A percentile compares a stretch with the other conserved stretches of the same genome.
These are phyloP conservation scores for Acropora yongei DNA, from an alignment of 64 coral and sea anemone genomes.

Conservation along the genomic window DNA sequence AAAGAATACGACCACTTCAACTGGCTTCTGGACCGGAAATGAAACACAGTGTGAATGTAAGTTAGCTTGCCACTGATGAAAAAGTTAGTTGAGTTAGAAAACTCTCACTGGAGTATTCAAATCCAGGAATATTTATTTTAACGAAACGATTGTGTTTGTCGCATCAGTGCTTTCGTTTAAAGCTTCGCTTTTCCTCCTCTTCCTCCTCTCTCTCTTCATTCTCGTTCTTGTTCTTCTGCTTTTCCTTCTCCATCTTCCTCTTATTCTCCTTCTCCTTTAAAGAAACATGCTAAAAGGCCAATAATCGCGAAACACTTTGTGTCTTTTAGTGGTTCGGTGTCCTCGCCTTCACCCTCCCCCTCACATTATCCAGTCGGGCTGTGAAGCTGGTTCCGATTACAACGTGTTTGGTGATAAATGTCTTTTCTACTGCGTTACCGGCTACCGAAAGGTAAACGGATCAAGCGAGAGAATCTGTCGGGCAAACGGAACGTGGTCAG, in stretches of 20 bases:
- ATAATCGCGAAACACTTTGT: neutral
- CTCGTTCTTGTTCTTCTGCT: too few species aligned
- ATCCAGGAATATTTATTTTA: too few species aligned
- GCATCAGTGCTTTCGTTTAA: too few species aligned
- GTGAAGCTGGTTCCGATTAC: neutral
- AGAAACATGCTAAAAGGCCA: neutral
- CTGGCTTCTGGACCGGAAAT: constrained; percentile 73
- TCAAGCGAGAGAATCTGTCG: constrained; percentile 49
- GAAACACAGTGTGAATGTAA: constrained; percentile 70
- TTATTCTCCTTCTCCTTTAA: neutral
- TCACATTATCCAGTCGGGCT: constrained; percentile 44
- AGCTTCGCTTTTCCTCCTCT: too few species aligned
- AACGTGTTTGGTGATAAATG: constrained; percentile 64
- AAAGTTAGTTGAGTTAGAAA: too few species aligned
- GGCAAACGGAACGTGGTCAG: constrained; percentile 52
- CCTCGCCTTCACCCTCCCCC: constrained; percentile 8
- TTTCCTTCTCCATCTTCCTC: neutral
- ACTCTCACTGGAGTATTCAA: too few species aligned
- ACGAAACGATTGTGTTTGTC: too few species aligned
- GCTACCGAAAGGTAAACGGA: constrained; percentile 34
- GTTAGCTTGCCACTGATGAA: neutral
- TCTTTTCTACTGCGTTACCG: constrained; percentile 43
- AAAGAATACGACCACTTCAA: neutral
- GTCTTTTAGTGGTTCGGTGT: constrained; percentile 50
- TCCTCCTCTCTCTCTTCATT: too few species aligned